phyloP scores from a whole-genome alignment of 2,888 invertebrate species.

The Troides oblongomaculatus region DNA sequence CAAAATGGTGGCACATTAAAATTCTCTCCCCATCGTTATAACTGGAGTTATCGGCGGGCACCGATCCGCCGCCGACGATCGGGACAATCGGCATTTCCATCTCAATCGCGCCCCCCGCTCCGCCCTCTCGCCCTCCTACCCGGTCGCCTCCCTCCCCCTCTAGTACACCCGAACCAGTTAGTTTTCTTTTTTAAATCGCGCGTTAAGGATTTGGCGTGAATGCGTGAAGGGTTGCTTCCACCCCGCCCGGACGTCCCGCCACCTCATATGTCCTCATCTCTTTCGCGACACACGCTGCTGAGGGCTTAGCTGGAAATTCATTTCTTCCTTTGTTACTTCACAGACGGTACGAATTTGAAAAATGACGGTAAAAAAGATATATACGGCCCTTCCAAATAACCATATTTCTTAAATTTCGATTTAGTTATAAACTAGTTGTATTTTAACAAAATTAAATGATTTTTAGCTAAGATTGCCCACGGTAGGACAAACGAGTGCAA shows the following conservation, averaged over 20 bases:
- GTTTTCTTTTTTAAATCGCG: conserved; percentile 80
- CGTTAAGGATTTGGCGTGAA: conserved; percentile 78
- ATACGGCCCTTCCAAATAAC: too few species aligned
- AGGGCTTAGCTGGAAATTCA: conserved; percentile 28
- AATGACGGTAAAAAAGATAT: background rate
- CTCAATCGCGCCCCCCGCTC: conserved; percentile 63
- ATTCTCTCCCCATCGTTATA: conserved; percentile 80
- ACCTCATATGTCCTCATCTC: conserved; percentile 67
- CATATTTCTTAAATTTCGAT: background rate
- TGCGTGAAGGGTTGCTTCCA: conserved; percentile 72
- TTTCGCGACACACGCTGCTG: conserved; percentile 35
- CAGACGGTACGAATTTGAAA: background rate
- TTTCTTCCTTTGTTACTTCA: conserved; percentile 4
- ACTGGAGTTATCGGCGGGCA: conserved; percentile 71
- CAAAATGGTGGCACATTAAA: conserved; percentile 80
- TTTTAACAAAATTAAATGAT: conserved; percentile 24
- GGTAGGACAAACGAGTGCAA: background rate
- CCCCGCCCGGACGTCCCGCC: conserved; percentile 50
- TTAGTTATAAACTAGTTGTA: conserved; percentile 31
- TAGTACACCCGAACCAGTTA: conserved; percentile 55
- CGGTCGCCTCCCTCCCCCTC: conserved; percentile 43
- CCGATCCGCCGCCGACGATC: conserved; percentile 57
- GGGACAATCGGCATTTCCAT: conserved; percentile 76
- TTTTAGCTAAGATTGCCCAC: background rate
- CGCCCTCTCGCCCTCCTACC: conserved; percentile 43